Evolutionary conservation across 2,888 invertebrate genomes (phyloP).

Genomic region (Leptinotarsa tumamoca): DNA sequence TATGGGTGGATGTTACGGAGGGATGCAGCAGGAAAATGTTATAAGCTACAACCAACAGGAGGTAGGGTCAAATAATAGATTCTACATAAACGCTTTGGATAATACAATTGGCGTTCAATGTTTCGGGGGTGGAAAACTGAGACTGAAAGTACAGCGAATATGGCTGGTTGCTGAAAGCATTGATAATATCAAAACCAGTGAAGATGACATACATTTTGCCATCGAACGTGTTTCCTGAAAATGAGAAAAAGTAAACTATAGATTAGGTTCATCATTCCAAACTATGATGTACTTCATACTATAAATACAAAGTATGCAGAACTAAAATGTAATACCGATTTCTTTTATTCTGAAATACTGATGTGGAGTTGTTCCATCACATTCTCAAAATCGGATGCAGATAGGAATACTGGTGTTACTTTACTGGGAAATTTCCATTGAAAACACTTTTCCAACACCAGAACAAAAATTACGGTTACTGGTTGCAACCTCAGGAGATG

Average conservation of each 20-base stretch:
- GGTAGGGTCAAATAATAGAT: background rate
- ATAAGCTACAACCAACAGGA: background rate
- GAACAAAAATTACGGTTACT: no score
- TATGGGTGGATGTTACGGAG: background rate
- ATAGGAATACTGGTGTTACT: no score
- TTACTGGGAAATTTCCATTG: no score
- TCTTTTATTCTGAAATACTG: no score
- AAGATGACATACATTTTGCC: background rate
- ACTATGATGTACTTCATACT: no score
- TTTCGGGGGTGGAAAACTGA: background rate
- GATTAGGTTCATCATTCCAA: no score
- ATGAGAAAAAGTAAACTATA: background rate
- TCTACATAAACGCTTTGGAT: background rate
- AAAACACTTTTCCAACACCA: no score
- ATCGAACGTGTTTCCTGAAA: background rate
- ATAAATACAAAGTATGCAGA: no score
- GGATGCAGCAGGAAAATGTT: background rate
- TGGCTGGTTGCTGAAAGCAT: background rate
- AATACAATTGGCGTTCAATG: constrained; percentile 13
- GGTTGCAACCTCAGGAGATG: no score
- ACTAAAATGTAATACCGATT: no score
- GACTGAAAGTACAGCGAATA: background rate
- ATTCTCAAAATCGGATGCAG: no score
- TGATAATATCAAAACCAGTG: background rate
- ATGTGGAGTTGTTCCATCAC: no score